A percentile compares a stretch with the other conserved stretches of the same genome.
Conservation (phyloP, 2,888 invertebrate genomes). For the Graphium colonna region DNA sequence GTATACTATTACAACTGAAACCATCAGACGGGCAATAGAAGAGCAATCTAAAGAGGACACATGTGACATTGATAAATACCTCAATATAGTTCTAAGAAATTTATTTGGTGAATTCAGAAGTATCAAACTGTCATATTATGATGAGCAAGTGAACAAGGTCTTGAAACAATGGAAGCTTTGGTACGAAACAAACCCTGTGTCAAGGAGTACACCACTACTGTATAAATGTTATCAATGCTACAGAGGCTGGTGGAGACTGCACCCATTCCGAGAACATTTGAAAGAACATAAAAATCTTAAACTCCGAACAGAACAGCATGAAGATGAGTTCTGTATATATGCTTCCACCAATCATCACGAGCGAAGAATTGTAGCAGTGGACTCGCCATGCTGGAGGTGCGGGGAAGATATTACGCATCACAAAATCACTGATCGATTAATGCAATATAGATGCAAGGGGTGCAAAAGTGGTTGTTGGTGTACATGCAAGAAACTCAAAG, state of each 20-base stretch:
- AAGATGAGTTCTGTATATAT: background rate
- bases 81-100: background rate
- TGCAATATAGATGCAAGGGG: background rate
- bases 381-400: conserved; percentile 2
- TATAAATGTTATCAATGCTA: conserved; percentile 17
- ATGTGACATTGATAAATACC: background rate
- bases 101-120: background rate
- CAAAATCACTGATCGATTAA: background rate
- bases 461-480: background rate
- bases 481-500: background rate
- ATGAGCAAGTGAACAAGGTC: background rate
- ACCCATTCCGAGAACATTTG: conserved; percentile 14
- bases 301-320: background rate
- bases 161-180: background rate
- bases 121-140: background rate
- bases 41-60: background rate
- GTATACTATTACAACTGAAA: conserved; percentile 1
- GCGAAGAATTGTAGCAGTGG: background rate
- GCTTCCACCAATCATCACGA: background rate
- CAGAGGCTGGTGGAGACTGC: conserved; percentile 13
- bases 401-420: background rate
- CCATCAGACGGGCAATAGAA: background rate
- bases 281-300: background rate
- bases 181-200: background rate
- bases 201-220: background rate